Evolutionary conservation across 2,113 vertebrate genomes (phyloP), one percentile per base, ranked within the genome.

Genomic region (Limanda limanda): DNA sequence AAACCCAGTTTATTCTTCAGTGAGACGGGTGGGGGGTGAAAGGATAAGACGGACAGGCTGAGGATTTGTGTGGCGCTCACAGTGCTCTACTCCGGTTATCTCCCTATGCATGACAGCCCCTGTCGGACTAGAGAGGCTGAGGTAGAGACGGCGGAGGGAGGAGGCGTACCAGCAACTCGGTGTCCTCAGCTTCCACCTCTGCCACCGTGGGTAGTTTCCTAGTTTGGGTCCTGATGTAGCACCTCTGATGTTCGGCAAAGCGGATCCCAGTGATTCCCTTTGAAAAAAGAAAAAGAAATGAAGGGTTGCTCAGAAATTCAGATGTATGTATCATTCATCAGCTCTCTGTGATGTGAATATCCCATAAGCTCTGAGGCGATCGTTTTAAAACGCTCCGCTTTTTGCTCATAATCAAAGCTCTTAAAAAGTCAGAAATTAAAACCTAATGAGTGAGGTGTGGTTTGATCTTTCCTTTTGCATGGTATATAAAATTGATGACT

Each of bases 201-300:
- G 89, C 61, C 70, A 88, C 71, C 23, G 66, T 71, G 59, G 94
- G 94, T 64, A 95, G 84, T 51, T 90, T 89, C 75, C 87, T 91
- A 63, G 92, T 92, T 88, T 95, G 94, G 78, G 86, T 88, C 87
- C 92, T 93, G 93, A 95, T 94, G 93, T 94, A 94, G 86, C 94
- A 95, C 82, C 91, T 92, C 89, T 95, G 94, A 91, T 95, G 92
- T 89, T 93, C 91, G 60, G 93, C 82, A 87, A 95, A 95, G 74
- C 92, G 91, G 82, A 95, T 94, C 55, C 92, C 94, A 87, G 90
- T 94, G 86, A 95, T 92, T 87, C 94, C 94, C 94, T 95, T 92
- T 90, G 88, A 89, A 88, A 68, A 72, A 71, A 77, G 65, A 81
- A 80, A 74, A 74, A 73, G 20, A 84, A 87, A 89, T 20, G 76